Percentiles rank a stretch among this genome's conserved stretches.
Evolutionary conservation across 92 coral and sea anemone genomes (phyloP).

Genomic region (Metridium senile): DNA sequence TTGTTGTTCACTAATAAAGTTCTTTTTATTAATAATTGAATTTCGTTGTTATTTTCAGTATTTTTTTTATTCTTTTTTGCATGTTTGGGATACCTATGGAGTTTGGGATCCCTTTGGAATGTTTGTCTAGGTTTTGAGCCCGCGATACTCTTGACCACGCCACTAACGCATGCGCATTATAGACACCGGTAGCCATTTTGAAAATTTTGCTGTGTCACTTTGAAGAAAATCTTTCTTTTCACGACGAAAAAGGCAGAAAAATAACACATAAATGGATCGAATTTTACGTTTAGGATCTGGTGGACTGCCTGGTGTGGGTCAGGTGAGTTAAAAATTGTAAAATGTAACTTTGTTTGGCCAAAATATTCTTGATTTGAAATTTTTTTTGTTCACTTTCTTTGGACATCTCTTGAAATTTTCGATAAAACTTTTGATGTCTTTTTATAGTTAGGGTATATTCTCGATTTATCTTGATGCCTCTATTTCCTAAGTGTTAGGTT

Average conservation of each 20-base stretch:
- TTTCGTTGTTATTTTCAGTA: too few species aligned
- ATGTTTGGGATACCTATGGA: background rate
- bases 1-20: too few species aligned
- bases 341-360: background rate
- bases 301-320: constrained; percentile 97
- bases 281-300: constrained; percentile 98
- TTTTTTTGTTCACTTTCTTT: background rate
- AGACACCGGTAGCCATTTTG: constrained; percentile 35
- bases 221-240: constrained; percentile 13
- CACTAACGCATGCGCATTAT: constrained; percentile 15
- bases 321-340: constrained; percentile 48
- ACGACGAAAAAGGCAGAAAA: background rate
- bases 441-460: background rate
- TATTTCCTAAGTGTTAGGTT: too few species aligned
- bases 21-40: too few species aligned
- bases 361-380: background rate
- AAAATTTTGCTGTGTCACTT: constrained; percentile 44
- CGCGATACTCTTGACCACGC: background rate
- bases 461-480: too few species aligned
- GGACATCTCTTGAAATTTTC: background rate
- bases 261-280: constrained; percentile 71
- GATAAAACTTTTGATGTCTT: background rate
- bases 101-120: constrained; percentile 18
- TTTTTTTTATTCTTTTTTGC: too few species aligned
- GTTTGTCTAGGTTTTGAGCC: background rate